A percentile compares a stretch with the other conserved stretches of the same genome.
These are phyloP conservation scores for Apis dorsata DNA, from an alignment of 1,140 invertebrate species.

Conservation along the genomic window DNA sequence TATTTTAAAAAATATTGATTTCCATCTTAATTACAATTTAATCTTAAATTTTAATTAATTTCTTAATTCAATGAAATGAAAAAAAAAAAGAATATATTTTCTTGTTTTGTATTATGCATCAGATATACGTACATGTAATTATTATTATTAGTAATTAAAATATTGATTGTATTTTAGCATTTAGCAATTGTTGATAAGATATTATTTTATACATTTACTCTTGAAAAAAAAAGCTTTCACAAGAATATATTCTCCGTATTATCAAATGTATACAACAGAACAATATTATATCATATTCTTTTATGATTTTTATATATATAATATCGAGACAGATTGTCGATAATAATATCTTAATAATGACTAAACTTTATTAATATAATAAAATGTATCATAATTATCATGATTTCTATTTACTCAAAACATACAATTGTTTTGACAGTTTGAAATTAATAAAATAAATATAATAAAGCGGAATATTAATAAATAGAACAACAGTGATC, in stretches of 20 bases:
- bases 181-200: neutral
- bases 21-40: too few species aligned
- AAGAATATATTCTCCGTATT: neutral
- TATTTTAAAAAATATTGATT: too few species aligned
- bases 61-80: too few species aligned
- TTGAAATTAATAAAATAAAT: neutral
- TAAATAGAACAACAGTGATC: neutral
- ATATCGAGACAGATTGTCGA: neutral
- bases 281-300: neutral
- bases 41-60: too few species aligned
- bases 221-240: neutral
- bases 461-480: neutral
- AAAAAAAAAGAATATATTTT: too few species aligned
- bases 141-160: too few species aligned
- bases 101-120: too few species aligned
- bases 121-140: too few species aligned
- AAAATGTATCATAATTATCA: neutral
- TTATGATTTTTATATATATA: neutral
- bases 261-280: neutral
- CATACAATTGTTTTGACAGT: neutral
- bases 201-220: neutral
- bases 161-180: too few species aligned
- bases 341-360: neutral
- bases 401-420: too few species aligned
- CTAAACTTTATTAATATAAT: neutral